Evolutionary conservation across 2,888 invertebrate genomes (phyloP), one percentile per base, ranked within the genome.

Genomic region (Folsomia manolachei): DNA sequence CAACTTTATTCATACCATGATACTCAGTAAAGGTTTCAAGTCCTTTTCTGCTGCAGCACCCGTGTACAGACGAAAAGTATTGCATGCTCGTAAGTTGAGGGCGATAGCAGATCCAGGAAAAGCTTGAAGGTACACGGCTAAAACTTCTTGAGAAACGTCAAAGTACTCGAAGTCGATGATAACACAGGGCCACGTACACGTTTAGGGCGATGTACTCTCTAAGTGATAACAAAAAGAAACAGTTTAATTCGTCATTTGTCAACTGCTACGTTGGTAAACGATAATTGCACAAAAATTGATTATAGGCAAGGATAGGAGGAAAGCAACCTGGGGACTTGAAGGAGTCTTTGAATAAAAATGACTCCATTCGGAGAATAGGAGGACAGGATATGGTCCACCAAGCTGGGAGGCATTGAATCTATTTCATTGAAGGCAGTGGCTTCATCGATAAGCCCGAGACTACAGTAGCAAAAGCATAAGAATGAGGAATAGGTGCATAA

Each of bases 131-230:
- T 99, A 99, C 24, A 95, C 90, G 24, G 93, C 92, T 18, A 97
- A 86, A n/a, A 97, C 95, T 85, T 97, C 97, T 85, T 97, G 96
- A 0, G 97, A 96, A 63, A 97, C 96, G 84, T 98, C 98, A 83
- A 96, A 98, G 84, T 97, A 98, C 85, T 98, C 98, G 82, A 98
- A n/a, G 86, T 84, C 99, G 98, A 85, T 98, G 99, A 85, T 98
- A 98, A 83, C 98, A 99, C 19, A 98, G 85, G 0, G 97, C 98
- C 71, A 98, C 92, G 84, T 99, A 98, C 1, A 98, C 95, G 84
- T 99, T 97, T 73, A 99, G 85, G 0, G 98, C 98, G 83, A 97
- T 86, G 84, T 90, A 94, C 69, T 93, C 92, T 81, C 95, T 95
- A 84, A 27, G 86, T 86, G n/a, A n/a, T 18, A 62, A 9, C 71